Percentiles rank a stretch among this genome's conserved stretches.
These are phyloP conservation scores for Porphyrio hochstetteri DNA, from an alignment of 2,113 vertebrate genomes.

Conservation along the genomic window DNA sequence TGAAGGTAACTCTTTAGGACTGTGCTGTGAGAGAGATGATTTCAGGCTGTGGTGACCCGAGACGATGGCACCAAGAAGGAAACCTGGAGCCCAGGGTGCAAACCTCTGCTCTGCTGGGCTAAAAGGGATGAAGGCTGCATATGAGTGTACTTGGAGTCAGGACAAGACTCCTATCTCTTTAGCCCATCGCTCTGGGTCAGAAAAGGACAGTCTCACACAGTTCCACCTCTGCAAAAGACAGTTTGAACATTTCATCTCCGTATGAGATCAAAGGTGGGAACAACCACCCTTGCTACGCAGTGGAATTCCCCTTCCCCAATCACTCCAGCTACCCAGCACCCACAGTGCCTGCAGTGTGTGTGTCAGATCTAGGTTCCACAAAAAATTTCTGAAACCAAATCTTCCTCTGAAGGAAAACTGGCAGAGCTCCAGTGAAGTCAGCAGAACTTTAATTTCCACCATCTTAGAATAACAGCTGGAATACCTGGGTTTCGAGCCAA, in stretches of 20 bases:
- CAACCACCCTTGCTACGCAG: not conserved
- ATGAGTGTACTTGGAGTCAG: not conserved
- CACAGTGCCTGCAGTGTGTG: not conserved
- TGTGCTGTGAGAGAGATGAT: not conserved
- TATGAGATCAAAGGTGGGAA: not conserved
- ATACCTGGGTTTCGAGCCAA: constrained; percentile 55
- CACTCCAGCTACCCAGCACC: not conserved
- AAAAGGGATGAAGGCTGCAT: not conserved
- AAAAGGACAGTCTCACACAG: not conserved
- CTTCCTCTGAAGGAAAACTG: constrained; percentile 51
- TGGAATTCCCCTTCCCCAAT: not conserved
- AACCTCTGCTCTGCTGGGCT: not conserved
- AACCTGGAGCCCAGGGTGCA: not conserved
- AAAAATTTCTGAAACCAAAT: constrained; percentile 51
- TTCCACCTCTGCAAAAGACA: not conserved
- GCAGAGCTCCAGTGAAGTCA: constrained; percentile 55
- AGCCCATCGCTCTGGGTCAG: not conserved
- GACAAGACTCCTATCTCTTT: not conserved
- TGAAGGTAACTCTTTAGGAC: not conserved
- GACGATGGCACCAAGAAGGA: not conserved
- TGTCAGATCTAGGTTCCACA: not conserved
- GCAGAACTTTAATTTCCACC: constrained; percentile 66
- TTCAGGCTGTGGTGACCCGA: not conserved
- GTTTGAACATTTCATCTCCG: not conserved
- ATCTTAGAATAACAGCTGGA: constrained; percentile 67